Evolutionary conservation across 30 jellyfish, hydroid and myxozoan species (phyloP), one percentile per base, ranked within the genome.

Genomic region (Aurelia coerulea): DNA sequence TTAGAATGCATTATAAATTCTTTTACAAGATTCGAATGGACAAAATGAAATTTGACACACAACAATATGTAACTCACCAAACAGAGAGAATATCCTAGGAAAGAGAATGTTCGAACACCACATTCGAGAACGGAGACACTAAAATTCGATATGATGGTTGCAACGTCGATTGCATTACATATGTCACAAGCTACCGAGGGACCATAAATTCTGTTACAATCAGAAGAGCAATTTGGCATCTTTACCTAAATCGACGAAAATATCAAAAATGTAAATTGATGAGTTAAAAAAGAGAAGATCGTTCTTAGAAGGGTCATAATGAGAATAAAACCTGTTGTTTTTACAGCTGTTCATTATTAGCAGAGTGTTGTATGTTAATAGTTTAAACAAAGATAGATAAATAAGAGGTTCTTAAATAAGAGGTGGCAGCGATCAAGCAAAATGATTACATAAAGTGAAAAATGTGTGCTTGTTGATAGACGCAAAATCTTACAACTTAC

Each of bases 121-220:
- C 88, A 78, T 51, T 62, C 62, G 14, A 78, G 68, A 32, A 62
- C 54, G 32, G 73, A 31, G 39, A 16, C 12, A 31, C 79, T 62
- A 50, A 78, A 58, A 7, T 35, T 35, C 3, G 88, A 78, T 7
- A 78, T 41, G 46, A 62, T 41, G 18, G 49, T 78, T 2, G 78
- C 78, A 33, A 62, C 5, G 34, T 78, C 42, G 51, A 78, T 78
- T 33, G 88, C 78, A 41, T 46, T 67, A 62, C 88, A 78, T 23
- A 78, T 37, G 51, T 78, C 88, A 39, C 88, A 78, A 2, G 65
- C 64, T 37, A 17, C 41, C 18, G 76, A 17, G 10, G 68, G 23
- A 9, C 88, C 88, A 32, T 12, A 59, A 15, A 33, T 46, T 1
- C 64, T 33, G 3, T 78, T 37, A 32, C 88, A 78, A 11, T 35